These are phyloP conservation scores for Andrena haemorrhoa DNA, from an alignment of 2,888 invertebrate genomes.

Conservation along the genomic window DNA sequence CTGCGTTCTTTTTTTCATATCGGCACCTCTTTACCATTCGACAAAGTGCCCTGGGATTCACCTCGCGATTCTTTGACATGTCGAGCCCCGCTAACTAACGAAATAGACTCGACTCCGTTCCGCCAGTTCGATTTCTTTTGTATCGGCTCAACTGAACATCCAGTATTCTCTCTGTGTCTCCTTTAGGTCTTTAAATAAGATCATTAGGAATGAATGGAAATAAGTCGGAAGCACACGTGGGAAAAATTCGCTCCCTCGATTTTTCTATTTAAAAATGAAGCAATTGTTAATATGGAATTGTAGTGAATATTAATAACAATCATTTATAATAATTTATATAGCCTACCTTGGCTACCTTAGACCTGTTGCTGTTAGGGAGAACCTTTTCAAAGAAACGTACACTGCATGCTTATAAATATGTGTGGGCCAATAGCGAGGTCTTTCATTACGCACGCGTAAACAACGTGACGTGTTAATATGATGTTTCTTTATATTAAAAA, in stretches of 20 bases:
- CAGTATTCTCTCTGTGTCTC: background rate
- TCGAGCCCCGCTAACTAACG: slow-evolving; percentile 49
- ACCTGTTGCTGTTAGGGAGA: background rate
- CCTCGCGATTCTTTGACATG: slow-evolving; percentile 51
- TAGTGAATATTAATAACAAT: background rate
- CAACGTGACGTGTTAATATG: too few relatives aligned
- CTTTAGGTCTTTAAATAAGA: slow-evolving; percentile 1
- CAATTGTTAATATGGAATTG: background rate
- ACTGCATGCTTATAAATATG: too few relatives aligned
- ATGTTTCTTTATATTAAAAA: too few relatives aligned
- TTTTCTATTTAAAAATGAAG: background rate
- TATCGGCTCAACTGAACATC: background rate
- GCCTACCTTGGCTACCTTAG: too few relatives aligned
- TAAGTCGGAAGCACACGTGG: background rate
- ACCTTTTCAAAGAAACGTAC: background rate
- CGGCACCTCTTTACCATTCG: slow-evolving; percentile 49
- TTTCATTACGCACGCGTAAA: too few relatives aligned
- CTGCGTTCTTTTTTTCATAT: slow-evolving; percentile 51
- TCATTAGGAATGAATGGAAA: background rate
- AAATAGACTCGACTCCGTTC: slow-evolving; percentile 50
- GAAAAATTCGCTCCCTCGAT: background rate
- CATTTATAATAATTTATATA: too few relatives aligned
- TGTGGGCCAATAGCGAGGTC: too few relatives aligned
- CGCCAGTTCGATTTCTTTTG: slow-evolving; percentile 1
- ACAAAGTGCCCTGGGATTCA: slow-evolving; percentile 31